These are phyloP conservation scores for Papilio gigon DNA, from an alignment of 2,888 invertebrate genomes.

Conservation along the genomic window DNA sequence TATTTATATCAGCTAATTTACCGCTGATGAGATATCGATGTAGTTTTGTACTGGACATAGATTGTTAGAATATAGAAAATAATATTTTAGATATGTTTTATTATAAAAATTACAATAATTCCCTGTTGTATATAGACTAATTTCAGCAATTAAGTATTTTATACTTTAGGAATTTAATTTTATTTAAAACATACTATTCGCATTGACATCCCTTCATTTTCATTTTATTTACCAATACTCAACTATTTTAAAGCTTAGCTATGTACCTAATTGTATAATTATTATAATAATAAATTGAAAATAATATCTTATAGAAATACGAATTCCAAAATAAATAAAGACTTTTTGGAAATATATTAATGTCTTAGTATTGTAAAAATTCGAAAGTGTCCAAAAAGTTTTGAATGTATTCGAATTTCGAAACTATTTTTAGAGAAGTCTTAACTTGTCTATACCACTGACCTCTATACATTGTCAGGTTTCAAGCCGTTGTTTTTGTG, in stretches of 20 bases:
- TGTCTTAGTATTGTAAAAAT: conserved; percentile 4
- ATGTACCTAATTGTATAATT: conserved; percentile 34
- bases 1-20: conserved; percentile 28
- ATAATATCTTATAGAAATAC: conserved; percentile 9
- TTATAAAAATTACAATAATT: conserved; percentile 14
- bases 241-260: conserved; percentile 42
- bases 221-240: conserved; percentile 50
- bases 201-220: conserved; percentile 19
- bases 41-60: conserved; percentile 19
- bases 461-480: too few species aligned
- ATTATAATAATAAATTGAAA: conserved; percentile 21
- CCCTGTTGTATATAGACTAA: conserved; percentile 36
- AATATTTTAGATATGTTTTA: conserved; percentile 23
- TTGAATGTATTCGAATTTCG: not conserved
- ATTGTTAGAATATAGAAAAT: conserved; percentile 8
- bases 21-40: conserved; percentile 3
- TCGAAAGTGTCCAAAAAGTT: not conserved
- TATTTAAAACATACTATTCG: conserved; percentile 13
- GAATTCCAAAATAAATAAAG: not conserved
- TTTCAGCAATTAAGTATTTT: conserved; percentile 24
- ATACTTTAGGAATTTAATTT: conserved; percentile 19
- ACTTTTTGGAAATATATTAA: not conserved
- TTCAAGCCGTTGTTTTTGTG: too few species aligned
- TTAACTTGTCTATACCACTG: conserved; percentile 16
- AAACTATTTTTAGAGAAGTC: conserved; percentile 7